Evolutionary conservation across 1,140 invertebrate genomes (phyloP).

Genomic region (Acyrthosiphon pisum): DNA sequence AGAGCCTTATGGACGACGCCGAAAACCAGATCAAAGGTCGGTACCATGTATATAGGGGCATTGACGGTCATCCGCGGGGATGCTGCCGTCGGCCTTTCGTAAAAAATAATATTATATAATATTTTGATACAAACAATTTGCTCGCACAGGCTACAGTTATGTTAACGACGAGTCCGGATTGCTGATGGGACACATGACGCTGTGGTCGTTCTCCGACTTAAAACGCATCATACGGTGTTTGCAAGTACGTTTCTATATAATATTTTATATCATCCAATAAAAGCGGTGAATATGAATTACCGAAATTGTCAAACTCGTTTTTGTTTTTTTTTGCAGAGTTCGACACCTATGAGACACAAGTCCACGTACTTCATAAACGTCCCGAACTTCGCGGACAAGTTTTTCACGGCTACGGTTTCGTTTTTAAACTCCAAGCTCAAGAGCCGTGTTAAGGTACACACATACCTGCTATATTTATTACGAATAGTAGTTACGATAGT

Average conservation of each 20-base stretch:
- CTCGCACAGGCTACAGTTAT: conserved; percentile 73
- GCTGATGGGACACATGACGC: conserved; percentile 79
- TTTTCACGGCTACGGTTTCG: conserved; percentile 80
- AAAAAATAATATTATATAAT: background rate
- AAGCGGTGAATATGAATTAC: background rate
- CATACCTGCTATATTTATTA: background rate
- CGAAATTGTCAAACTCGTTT: background rate
- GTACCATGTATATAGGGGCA: conserved; percentile 45
- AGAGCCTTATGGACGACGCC: conserved; percentile 80
- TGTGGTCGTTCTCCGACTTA: conserved; percentile 82
- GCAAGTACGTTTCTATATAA: conserved; percentile 68
- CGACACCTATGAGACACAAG: conserved; percentile 87
- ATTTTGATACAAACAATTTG: background rate
- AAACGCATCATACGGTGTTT: conserved; percentile 79
- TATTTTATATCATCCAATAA: background rate
- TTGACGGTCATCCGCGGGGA: background rate
- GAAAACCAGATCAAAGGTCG: conserved; percentile 69
- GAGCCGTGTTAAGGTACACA: conserved; percentile 73
- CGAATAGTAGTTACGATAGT: background rate
- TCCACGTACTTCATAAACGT: conserved; percentile 85
- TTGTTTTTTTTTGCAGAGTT: conserved; percentile 69
- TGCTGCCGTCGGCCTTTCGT: too few species aligned
- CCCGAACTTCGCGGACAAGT: conserved; percentile 75
- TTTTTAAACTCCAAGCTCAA: conserved; percentile 82
- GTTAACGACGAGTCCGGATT: conserved; percentile 84